A percentile compares a stretch with the other conserved stretches of the same genome.
phyloP scores from a whole-genome alignment of 2,888 invertebrate species.

The Hypomecis punctinalis region DNA sequence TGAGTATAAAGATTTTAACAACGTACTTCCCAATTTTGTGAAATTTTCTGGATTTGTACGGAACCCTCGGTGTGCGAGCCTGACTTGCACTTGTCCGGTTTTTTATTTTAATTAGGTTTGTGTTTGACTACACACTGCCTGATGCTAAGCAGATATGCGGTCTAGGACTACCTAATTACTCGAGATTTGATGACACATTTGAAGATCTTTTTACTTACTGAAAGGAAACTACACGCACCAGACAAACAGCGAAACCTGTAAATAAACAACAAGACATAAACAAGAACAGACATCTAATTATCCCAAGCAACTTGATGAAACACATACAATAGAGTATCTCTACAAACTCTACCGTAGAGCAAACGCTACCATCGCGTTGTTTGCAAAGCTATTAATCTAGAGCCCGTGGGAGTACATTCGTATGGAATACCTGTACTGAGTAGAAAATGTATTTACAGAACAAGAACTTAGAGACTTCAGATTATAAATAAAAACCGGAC shows the following conservation, averaged over 20 bases:
- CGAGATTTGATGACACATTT: too few relatives aligned
- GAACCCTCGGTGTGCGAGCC: too few relatives aligned
- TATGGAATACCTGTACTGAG: constrained; percentile 39
- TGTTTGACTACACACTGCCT: too few relatives aligned
- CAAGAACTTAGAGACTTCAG: background rate
- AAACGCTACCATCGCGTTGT: constrained; percentile 49
- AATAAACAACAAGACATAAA: constrained; percentile 2
- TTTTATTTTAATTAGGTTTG: too few relatives aligned
- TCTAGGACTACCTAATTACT: too few relatives aligned
- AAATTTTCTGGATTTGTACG: too few relatives aligned
- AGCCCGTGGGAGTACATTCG: constrained; percentile 47
- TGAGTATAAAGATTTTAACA: too few relatives aligned
- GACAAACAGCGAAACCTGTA: background rate
- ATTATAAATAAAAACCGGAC: too few relatives aligned
- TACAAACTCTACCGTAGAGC: constrained; percentile 19
- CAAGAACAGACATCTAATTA: constrained; percentile 14
- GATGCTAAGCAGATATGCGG: too few relatives aligned
- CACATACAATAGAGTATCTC: constrained; percentile 17
- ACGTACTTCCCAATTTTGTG: too few relatives aligned
- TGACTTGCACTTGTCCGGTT: too few relatives aligned
- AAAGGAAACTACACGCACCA: background rate
- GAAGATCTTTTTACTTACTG: too few relatives aligned
- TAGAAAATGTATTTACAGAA: background rate
- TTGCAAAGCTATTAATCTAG: constrained; percentile 65
- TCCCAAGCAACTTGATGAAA: constrained; percentile 11